Evolutionary conservation across 23 tunicate genomes (phyloP), one percentile per base, ranked within the genome.

Genomic region (Ciona savignyi): DNA sequence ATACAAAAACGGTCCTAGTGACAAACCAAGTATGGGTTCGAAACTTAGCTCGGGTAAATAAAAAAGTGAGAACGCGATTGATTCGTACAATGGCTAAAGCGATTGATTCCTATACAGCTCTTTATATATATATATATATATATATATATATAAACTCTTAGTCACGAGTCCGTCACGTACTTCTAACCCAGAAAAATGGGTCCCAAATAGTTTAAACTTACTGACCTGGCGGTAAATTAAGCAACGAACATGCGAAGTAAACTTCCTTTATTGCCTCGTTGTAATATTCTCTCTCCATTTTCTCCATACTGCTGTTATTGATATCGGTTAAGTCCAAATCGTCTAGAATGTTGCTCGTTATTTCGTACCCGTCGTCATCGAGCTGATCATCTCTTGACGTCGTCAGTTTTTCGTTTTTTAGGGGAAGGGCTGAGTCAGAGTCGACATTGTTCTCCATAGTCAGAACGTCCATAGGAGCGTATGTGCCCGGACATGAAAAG

Each of bases 251-350:
- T 25, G 97, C 97, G 1, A 69, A 62, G 23, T 84, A 76, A 1
- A 85, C 88, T 33, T 91, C 89, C 66, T 81, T 76, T 11, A 85
- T 33, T 27, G 89, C 97, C 70, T 91, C 97, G 29, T 85, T 84
- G 29, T 86, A 77, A 63, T 78, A 86, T 62, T 75, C 74, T 29
- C 68, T 71, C 66, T 88, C 85, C 66, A 88, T 70, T 61, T 85
- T 81, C 61, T 91, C 97, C 97, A 91, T 84, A 30, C 91, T 77
- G 23, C 78, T 32, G 30, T 60, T 72, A 56, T 85, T 82, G 23
- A 85, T 73, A 23, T 30, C 91, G 4, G 75, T 60, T 1, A 78
- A 35, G 65, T 85, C 91, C 27, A 73, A 30, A 31, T 85, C 91
- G 22, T 85, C 91, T 32, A 85, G 71, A 2, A 82, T 63, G 24